Conservation (phyloP, 1,140 invertebrate species). For the Drosophila trapezifrons region DNA sequence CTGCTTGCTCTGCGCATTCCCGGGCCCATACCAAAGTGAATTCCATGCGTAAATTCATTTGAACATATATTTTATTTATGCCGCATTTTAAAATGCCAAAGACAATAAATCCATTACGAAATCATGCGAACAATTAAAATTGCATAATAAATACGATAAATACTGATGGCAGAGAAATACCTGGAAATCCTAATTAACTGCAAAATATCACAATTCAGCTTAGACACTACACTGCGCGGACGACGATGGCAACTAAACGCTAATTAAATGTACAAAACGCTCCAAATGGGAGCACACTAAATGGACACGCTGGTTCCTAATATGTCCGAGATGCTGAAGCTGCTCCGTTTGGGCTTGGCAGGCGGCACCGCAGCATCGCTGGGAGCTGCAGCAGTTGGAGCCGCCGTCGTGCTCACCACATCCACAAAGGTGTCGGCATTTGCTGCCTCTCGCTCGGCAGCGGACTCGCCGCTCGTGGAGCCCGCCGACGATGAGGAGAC, state of each 20-base stretch:
- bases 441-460: slow-evolving; percentile 24
- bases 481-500: slow-evolving; percentile 45
- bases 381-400: neutral
- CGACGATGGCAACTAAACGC: slow-evolving; percentile 69
- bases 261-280: slow-evolving; percentile 80
- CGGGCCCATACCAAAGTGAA: slow-evolving; percentile 1
- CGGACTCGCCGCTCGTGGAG: slow-evolving; percentile 48
- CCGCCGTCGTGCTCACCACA: slow-evolving; percentile 57
- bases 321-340: slow-evolving; percentile 79
- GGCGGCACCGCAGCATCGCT: slow-evolving; percentile 25
- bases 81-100: slow-evolving; percentile 69
- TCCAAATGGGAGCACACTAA: slow-evolving; percentile 69
- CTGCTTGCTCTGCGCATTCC: neutral
- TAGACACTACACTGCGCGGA: slow-evolving; percentile 38
- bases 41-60: slow-evolving; percentile 36
- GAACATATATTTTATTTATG: slow-evolving; percentile 59
- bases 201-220: slow-evolving; percentile 80
- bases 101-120: slow-evolving; percentile 81
- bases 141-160: slow-evolving; percentile 83
- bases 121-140: slow-evolving; percentile 81
- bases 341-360: slow-evolving; percentile 69
- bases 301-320: slow-evolving; percentile 64
- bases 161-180: slow-evolving; percentile 74
- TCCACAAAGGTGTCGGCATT: slow-evolving; percentile 70
- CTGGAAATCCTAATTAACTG: slow-evolving; percentile 83